Conservation (phyloP, 2,797 vertebrate species). For the Chaunax sp. region DNA sequence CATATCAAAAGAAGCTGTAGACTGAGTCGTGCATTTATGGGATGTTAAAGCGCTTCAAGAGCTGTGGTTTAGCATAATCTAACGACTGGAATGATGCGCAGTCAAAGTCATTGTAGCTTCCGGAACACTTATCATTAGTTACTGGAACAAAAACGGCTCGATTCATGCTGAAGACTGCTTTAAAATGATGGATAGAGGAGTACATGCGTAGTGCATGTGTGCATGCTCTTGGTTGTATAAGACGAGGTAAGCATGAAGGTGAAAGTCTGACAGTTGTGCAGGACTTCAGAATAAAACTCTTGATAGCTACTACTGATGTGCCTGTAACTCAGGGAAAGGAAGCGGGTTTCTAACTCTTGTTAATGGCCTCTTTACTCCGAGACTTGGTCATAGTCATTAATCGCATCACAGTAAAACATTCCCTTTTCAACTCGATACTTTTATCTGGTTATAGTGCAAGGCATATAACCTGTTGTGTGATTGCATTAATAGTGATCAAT, state of each 20-base stretch:
- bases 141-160: slow-evolving; percentile 60
- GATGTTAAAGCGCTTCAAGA: slow-evolving; percentile 71
- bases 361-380: slow-evolving; percentile 65
- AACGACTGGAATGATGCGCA: slow-evolving; percentile 71
- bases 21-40: slow-evolving; percentile 72
- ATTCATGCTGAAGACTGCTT: slow-evolving; percentile 60
- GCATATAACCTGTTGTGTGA: slow-evolving; percentile 28
- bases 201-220: slow-evolving; percentile 10
- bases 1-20: slow-evolving; percentile 72
- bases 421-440: slow-evolving; percentile 40
- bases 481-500: slow-evolving; percentile 55
- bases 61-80: slow-evolving; percentile 68
- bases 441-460: slow-evolving; percentile 44
- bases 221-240: slow-evolving; percentile 25
- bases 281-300: slow-evolving; percentile 50
- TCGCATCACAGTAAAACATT: slow-evolving; percentile 51
- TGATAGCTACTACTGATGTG: slow-evolving; percentile 43
- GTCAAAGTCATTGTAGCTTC: slow-evolving; percentile 64
- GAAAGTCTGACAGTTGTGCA: slow-evolving; percentile 49
- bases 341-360: slow-evolving; percentile 62
- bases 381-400: slow-evolving; percentile 62
- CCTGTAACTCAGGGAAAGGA: slow-evolving; percentile 44
- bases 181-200: slow-evolving; percentile 26
- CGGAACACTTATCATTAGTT: slow-evolving; percentile 73
- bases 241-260: slow-evolving; percentile 45